Evolutionary conservation across 1,140 invertebrate species (phyloP).

Genomic region (Eueides isabella): DNA sequence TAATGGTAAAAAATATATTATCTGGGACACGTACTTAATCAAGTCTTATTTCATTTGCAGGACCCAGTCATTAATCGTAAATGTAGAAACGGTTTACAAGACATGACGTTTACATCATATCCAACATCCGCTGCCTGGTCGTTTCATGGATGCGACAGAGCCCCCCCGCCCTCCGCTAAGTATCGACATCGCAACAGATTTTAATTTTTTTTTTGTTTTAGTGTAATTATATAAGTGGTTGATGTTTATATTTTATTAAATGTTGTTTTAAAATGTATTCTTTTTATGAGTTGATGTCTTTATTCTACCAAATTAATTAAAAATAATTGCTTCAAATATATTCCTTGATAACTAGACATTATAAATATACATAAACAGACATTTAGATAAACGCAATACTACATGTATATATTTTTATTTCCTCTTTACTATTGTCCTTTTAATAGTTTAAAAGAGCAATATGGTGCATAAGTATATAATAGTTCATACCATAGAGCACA

Average conservation of each 20-base stretch:
- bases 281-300: neutral
- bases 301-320: too few relatives aligned
- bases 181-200: constrained; percentile 21
- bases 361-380: too few relatives aligned
- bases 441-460: too few relatives aligned
- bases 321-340: too few relatives aligned
- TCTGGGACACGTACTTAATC: neutral
- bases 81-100: constrained; percentile 68
- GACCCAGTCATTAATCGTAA: constrained; percentile 41
- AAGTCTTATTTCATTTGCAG: neutral
- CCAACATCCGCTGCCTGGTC: constrained; percentile 65
- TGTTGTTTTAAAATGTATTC: neutral
- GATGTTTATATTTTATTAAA: constrained; percentile 5
- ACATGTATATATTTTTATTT: too few relatives aligned
- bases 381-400: too few relatives aligned
- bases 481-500: too few relatives aligned
- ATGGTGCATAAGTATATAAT: too few relatives aligned
- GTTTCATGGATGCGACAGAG: constrained; percentile 54
- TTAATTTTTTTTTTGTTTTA: neutral
- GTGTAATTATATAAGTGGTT: neutral
- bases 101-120: constrained; percentile 64
- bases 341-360: too few relatives aligned
- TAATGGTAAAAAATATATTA: too few relatives aligned
- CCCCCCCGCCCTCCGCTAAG: neutral
- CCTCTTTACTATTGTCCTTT: too few relatives aligned